Evolutionary conservation across 2,888 invertebrate species (phyloP), one percentile per base, ranked within the genome.

Genomic region (Trissolcus japonicus): DNA sequence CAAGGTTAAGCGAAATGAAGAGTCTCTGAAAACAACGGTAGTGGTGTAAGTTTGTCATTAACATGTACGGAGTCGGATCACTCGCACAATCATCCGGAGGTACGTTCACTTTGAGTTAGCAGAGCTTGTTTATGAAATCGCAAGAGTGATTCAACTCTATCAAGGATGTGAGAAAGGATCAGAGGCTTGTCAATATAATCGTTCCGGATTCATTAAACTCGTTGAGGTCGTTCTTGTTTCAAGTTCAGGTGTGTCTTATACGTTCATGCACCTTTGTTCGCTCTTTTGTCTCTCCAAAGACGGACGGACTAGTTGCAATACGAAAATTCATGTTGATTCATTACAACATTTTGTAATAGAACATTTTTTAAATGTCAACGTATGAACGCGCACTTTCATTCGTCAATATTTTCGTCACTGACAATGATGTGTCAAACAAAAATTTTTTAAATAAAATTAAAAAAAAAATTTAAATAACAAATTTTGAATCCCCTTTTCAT

Each of bases 151-250:
- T 62, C 53, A 62, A 62, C 41, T 62, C 41, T n/a, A 21, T 53
- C 53, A 62, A 62, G 62, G 62, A 53, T 62, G 41, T 16, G 40
- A 50, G 60, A 60, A 60, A 60, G 60, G 60, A 50, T 50, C 21
- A 59, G 7, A n/a, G 14, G 14, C 7, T 13, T 35, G 25, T 35
- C 35, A 35, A 35, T 35, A 35, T 35, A 35, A 55, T 35, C 16
- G 35, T 55, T 55, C 35, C 55, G 29, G 35, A 35, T 55, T 35
- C 55, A 55, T 55, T 55, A 55, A 55, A 35, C n/a, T 16, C 35
- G 35, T 16, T 29, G 17, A 55, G 55, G 55, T 17, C 35, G 55
- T 35, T 17, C 16, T 16, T 29, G 6, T 35, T 35, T 35, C 35
- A 35, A 35, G 35, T 35, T 35, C 35, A 35, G 35, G 9, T 35